Base-by-base conservation (phyloP, 2,888 invertebrate genomes). In the Cartodere bifasciata region DNA sequence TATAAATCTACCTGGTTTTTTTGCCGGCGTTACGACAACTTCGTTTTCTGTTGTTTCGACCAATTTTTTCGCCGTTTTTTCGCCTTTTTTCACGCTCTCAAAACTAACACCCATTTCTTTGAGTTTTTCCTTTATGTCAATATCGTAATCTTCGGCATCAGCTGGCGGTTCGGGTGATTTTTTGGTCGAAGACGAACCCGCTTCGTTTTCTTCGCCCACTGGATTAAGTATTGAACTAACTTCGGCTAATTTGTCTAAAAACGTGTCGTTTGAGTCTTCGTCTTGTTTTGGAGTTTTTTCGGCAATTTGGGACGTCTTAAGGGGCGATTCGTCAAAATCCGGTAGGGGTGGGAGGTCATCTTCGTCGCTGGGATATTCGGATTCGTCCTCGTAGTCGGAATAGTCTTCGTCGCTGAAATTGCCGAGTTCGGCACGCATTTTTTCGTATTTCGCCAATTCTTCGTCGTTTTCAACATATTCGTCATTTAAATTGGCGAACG, bases 1-100 rank as follows among this genome's bases (percentile, higher is more conserved):
- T 5, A 28, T n/a, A 32, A 31, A 33, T 32, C 50, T 46, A 44
- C 50, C 50, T 26, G 48, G 40, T 39, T 59, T 60, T 35, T 56
- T 57, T 4, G 57, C 51, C 4, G 56, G 50, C 82, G 64, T 88
- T 79, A 48, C 91, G 67, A 51, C 87, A 78, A 60, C 88, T 84
- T 50, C 84, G 70, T 39, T 88, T 67, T 58, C 87, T 67, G 60
- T 75, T 73, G 33, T 70, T 48, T 42, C 41, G 38, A 54, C 53
- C 22, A 48, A 42, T 37, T 60, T 57, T 42, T 57, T 57, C 4
- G 55, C 51, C 3, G 56, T 52, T 35, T 55, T 55, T 29, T 60
- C 60, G 3, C 57, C 56, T 37, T 60, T 62, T 37, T 60, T 62
- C 0, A 60, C 61, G 2, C 61, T 60, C 41, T 61, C 59, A 40